A percentile compares a stretch with the other conserved stretches of the same genome.
Conservation (phyloP, 2,888 invertebrate species). For the Drosophila atripex region DNA sequence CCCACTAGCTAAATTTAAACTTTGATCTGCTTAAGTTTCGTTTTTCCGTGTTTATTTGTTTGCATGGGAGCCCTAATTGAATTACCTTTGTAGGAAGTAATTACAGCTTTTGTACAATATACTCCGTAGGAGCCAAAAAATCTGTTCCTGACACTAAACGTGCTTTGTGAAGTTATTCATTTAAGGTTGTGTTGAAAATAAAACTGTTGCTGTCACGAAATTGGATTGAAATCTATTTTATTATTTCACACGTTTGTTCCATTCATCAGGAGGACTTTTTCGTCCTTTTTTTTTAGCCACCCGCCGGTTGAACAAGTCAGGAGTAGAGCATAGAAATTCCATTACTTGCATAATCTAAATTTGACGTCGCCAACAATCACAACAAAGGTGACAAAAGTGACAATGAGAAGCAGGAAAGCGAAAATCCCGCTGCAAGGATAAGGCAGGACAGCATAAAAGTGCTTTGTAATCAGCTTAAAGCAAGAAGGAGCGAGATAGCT, state of each 20-base stretch:
- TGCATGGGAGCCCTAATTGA: background rate
- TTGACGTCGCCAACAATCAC: slow-evolving; percentile 35
- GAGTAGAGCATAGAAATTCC: slow-evolving; percentile 4
- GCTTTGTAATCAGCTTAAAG: slow-evolving; percentile 69
- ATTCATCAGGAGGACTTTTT: slow-evolving; percentile 6
- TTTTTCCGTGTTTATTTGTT: background rate
- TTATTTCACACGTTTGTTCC: slow-evolving; percentile 24
- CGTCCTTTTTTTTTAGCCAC: slow-evolving; percentile 5
- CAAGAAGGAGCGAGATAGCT: background rate
- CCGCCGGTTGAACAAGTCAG: slow-evolving; percentile 24
- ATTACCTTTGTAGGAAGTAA: background rate
- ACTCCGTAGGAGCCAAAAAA: background rate
- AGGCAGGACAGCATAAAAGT: slow-evolving; percentile 40
- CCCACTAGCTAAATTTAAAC: background rate
- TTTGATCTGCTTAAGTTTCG: background rate
- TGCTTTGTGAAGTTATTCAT: background rate
- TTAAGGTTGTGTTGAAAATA: slow-evolving; percentile 18
- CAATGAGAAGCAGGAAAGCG: slow-evolving; percentile 35
- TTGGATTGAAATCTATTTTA: slow-evolving; percentile 8
- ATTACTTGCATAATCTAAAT: slow-evolving; percentile 34
- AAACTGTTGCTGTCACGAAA: slow-evolving; percentile 3
- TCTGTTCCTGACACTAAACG: slow-evolving; percentile 17
- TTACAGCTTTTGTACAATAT: slow-evolving; percentile 1
- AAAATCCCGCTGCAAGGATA: slow-evolving; percentile 28
- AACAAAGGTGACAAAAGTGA: slow-evolving; percentile 45